Percentiles rank a stretch among this genome's conserved stretches.
phyloP scores from a whole-genome alignment of 2,113 vertebrate species.

The Anguilla japonica region DNA sequence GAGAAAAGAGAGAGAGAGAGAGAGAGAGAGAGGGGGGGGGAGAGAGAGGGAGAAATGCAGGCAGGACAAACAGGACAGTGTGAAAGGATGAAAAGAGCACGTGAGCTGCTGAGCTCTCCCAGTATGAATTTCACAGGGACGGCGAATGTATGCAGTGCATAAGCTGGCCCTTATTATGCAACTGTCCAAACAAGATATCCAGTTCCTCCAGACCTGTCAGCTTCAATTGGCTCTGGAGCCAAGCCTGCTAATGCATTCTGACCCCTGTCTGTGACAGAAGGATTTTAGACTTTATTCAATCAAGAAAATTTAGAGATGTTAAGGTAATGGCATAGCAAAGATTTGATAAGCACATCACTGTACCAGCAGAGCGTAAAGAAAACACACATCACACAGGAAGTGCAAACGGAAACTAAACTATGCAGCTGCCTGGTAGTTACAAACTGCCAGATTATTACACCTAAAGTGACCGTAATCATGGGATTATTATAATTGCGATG shows the following conservation, averaged over 20 bases:
- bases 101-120: background rate
- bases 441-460: background rate
- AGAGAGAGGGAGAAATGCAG: conserved; percentile 48
- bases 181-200: background rate
- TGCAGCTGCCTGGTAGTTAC: background rate
- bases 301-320: background rate
- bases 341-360: background rate
- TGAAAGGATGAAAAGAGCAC: conserved; percentile 65
- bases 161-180: background rate
- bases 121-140: background rate
- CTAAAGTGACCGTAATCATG: too few relatives aligned
- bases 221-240: background rate
- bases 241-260: background rate
- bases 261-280: background rate
- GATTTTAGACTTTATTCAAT: background rate
- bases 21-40: background rate
- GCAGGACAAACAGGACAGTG: conserved; percentile 72
- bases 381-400: background rate
- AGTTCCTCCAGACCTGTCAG: background rate
- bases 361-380: background rate
- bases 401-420: background rate
- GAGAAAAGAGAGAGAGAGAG: conserved; percentile 59
- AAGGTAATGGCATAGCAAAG: background rate
- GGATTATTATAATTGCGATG: too few relatives aligned
- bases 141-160: background rate